Evolutionary conservation across 2,113 vertebrate genomes (phyloP), one percentile per base, ranked within the genome.

Genomic region (Alouatta palliata): DNA sequence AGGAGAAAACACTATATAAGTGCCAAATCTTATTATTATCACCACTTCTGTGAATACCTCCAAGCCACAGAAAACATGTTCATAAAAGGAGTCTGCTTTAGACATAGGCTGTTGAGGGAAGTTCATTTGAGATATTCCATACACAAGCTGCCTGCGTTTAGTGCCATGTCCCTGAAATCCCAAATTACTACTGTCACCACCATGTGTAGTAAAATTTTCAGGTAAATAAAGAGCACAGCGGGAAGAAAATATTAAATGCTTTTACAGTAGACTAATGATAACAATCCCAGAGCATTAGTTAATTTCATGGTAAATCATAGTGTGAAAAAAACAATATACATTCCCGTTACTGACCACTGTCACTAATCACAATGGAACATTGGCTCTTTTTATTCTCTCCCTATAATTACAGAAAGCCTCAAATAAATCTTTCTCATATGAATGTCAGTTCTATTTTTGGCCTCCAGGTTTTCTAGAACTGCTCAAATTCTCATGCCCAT

Each of bases 141-240:
- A 4, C 49, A 87, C 68, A 96, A 79, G 49, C 43, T 93, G 54
- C 45, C 56, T 97, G 83, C 86, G 71, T 47, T 97, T 93, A 97
- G 40, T 71, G 76, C 90, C 97, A 87, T 95, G 58, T 95, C 61
- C n/a, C 96, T 87, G 58, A 97, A 98, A 92, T 94, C 56, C 73
- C 45, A 97, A 98, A 98, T 97, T 97, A 97, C 86, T 89, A 58
- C 84, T 96, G 95, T 96, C 97, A 97, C 81, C n/a, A 93, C 95
- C 96, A 90, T 97, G 86, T 96, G 83, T 91, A 95, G 96, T 76
- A 71, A 92, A 97, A 94, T 47, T 75, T 96, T 92, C 86, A 94
- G 85, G 97, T 98, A 98, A 97, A 94, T 94, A 93, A 96, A 95
- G 94, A 97, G 70, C 83, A 95, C 86, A 97, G 87, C 35, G 71